Evolutionary conservation across 2,113 vertebrate genomes (phyloP), one percentile per base, ranked within the genome.

Genomic region (Natator depressus): DNA sequence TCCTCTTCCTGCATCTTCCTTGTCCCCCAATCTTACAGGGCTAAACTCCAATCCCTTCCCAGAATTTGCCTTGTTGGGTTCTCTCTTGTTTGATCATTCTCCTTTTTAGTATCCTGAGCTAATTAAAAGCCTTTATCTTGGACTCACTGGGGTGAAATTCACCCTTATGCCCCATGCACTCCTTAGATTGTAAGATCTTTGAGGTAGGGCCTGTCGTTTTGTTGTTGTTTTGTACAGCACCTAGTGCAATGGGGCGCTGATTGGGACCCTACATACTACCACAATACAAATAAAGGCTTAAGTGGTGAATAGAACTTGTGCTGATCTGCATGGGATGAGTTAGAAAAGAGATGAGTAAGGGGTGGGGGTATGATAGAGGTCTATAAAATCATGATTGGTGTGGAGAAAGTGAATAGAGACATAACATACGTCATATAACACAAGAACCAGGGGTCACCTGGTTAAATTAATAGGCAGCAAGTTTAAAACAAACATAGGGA

Each of bases 151-250:
- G 84, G 80, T 86, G 80, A 89, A 22, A 3, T 75, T 88, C 35
- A 31, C 42, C 83, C 16, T 51, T 82, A 12, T n/a, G 78, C 19
- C 27, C 25, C 0, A 0, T n/a, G n/a, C 51, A 76, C 3, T 24
- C 24, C 62, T 81, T 49, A 14, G n/a, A 84, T 16, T 79, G 51
- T 16, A 84, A 6, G 1, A 5, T 84, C 95, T n/a, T 31, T 7
- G 17, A 14, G 88, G 49, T 88, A 27, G 38, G 57, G 46, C 31
- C 72, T 24, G 38, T 46, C 11, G 2, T 76, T 76, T 76, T 46
- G 38, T 76, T 85, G 38, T 76, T 87, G 79, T n/a, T 92, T 89
- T 76, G 38, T 38, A 84, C 25, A 19, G 46, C 0, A 0, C 20
- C 88, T 62, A 80, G 81, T 55, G 69, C 25, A 89, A 57, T 57